Evolutionary conservation across 2,113 vertebrate species (phyloP).

Genomic region (Jacana jacana): DNA sequence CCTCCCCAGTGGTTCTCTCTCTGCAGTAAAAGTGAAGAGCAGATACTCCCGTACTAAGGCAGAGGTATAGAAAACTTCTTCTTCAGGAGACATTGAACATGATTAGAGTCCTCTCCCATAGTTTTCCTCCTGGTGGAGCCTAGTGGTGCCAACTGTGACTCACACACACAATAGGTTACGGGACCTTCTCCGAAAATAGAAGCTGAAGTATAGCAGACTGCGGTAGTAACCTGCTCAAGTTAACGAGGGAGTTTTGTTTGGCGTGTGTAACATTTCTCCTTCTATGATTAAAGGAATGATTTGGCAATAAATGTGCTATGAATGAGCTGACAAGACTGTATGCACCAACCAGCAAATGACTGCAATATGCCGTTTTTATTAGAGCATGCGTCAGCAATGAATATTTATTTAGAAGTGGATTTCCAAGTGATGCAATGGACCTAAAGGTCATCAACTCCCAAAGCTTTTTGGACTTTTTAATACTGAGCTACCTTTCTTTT

Average conservation of each 20-base stretch:
- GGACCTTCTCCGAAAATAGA: not conserved
- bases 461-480: not conserved
- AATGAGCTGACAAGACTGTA: slow-evolving; percentile 33
- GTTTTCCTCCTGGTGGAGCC: not conserved
- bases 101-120: not conserved
- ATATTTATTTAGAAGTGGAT: slow-evolving; percentile 18
- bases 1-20: not conserved
- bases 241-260: slow-evolving; percentile 16
- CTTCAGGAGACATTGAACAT: not conserved
- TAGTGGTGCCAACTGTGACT: not conserved
- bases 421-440: not conserved
- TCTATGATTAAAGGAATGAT: slow-evolving; percentile 57
- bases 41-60: not conserved
- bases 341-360: slow-evolving; percentile 38
- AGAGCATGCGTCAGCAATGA: slow-evolving; percentile 3
- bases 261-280: not conserved
- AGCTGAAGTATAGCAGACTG: not conserved
- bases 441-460: not conserved
- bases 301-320: slow-evolving; percentile 55
- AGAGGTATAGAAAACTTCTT: not conserved
- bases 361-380: slow-evolving; percentile 32
- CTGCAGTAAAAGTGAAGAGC: not conserved
- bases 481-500: not conserved
- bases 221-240: not conserved
- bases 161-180: not conserved